Evolutionary conservation across 2,888 invertebrate species (phyloP).

Genomic region (Arctia plantaginis): DNA sequence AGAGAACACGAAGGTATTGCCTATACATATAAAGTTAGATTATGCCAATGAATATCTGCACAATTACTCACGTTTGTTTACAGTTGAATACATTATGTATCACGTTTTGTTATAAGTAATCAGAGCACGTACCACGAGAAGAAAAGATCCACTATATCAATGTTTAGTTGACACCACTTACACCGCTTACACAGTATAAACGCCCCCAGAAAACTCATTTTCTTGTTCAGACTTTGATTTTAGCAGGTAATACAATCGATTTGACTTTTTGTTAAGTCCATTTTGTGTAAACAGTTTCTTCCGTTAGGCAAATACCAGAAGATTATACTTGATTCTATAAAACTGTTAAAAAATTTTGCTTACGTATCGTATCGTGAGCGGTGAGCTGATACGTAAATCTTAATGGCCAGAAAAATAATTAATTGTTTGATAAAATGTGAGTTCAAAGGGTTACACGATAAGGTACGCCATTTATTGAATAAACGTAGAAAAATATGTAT

Average conservation of each 20-base stretch:
- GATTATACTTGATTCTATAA: conserved; percentile 26
- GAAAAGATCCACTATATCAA: conserved; percentile 44
- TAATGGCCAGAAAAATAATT: conserved; percentile 55
- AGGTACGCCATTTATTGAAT: conserved; percentile 39
- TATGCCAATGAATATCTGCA: conserved; percentile 59
- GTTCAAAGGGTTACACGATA: conserved; percentile 63
- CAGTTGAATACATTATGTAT: conserved; percentile 60
- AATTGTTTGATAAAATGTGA: conserved; percentile 65
- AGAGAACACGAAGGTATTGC: conserved; percentile 58
- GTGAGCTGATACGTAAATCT: conserved; percentile 43
- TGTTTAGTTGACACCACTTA: conserved; percentile 37
- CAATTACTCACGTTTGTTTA: conserved; percentile 69
- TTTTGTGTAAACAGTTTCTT: conserved; percentile 39
- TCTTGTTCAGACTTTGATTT: conserved; percentile 24
- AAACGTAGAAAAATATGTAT: conserved; percentile 49
- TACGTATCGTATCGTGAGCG: no score
- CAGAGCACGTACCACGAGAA: conserved; percentile 56
- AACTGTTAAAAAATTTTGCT: conserved; percentile 29
- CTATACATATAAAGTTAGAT: conserved; percentile 59
- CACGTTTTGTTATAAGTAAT: conserved; percentile 58
- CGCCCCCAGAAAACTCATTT: conserved; percentile 23
- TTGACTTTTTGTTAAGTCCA: conserved; percentile 41
- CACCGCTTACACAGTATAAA: conserved; percentile 13
- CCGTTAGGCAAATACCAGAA: conserved; percentile 35
- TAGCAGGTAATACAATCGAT: conserved; percentile 17